phyloP scores from a whole-genome alignment of 1,140 invertebrate genomes.

The Rhagoletis pomonella region DNA sequence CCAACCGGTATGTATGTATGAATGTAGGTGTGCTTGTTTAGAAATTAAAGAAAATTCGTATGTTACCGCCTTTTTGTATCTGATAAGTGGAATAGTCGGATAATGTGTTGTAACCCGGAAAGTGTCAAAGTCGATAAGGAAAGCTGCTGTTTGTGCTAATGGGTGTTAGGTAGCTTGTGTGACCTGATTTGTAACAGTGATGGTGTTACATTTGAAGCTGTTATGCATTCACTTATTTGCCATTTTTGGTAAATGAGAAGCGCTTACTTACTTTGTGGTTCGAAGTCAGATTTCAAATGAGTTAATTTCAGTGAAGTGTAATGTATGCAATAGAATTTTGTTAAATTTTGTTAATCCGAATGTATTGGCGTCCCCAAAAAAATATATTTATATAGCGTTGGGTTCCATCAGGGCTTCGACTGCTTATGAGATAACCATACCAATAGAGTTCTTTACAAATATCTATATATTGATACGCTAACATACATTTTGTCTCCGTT shows the following conservation, averaged over 20 bases:
- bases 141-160: background rate
- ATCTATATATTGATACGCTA: too few relatives aligned
- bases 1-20: background rate
- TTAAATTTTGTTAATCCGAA: too few relatives aligned
- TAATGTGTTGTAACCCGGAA: conserved; percentile 47
- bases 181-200: background rate
- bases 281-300: background rate
- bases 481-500: too few relatives aligned
- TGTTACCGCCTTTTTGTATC: background rate
- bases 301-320: too few relatives aligned
- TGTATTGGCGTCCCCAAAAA: too few relatives aligned
- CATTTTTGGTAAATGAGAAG: background rate
- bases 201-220: background rate
- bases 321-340: too few relatives aligned
- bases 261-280: background rate
- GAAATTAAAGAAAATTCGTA: background rate
- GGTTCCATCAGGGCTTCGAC: too few relatives aligned
- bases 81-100: conserved; percentile 25
- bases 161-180: background rate
- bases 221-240: background rate
- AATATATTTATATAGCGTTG: too few relatives aligned
- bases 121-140: conserved; percentile 41
- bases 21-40: background rate
- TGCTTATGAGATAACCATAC: too few relatives aligned
- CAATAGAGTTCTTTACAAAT: too few relatives aligned